phyloP scores from a whole-genome alignment of 2,113 vertebrate species.

The Rhombomys opimus region DNA sequence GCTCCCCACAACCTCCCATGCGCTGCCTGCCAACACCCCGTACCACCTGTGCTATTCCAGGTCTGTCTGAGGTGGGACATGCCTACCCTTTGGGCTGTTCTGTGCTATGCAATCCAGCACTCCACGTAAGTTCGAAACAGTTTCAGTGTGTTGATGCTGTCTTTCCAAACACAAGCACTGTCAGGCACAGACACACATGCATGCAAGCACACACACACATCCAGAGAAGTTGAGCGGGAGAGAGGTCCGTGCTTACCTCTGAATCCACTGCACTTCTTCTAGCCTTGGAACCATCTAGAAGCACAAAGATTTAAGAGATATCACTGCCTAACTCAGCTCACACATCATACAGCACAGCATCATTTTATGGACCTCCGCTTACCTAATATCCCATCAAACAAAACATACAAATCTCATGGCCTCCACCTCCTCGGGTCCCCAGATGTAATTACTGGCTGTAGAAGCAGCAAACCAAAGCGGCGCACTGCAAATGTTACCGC shows the following conservation, averaged over 20 bases:
- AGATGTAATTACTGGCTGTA: background rate
- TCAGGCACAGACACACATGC: background rate
- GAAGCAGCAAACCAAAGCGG: background rate
- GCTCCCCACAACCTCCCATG: background rate
- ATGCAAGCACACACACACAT: background rate
- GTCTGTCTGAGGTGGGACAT: background rate
- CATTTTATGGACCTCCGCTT: background rate
- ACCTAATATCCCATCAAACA: background rate
- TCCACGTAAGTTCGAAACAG: background rate
- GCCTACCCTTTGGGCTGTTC: background rate
- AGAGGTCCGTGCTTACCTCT: conserved; percentile 80
- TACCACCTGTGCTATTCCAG: accelerated
- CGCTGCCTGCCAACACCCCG: accelerated
- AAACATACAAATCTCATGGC: background rate
- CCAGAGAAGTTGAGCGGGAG: background rate
- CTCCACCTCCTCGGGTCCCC: background rate
- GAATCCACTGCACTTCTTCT: conserved; percentile 75
- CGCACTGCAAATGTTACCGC: background rate
- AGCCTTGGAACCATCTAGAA: conserved; percentile 74
- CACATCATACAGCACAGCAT: background rate
- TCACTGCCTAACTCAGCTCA: conserved; percentile 5
- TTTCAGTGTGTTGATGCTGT: background rate
- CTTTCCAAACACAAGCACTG: background rate
- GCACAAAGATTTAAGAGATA: conserved; percentile 46
- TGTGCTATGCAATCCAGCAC: background rate